Evolutionary conservation across 92 coral and sea anemone species (phyloP), one percentile per base, ranked within the genome.

Genomic region (Meandrina meandrites): DNA sequence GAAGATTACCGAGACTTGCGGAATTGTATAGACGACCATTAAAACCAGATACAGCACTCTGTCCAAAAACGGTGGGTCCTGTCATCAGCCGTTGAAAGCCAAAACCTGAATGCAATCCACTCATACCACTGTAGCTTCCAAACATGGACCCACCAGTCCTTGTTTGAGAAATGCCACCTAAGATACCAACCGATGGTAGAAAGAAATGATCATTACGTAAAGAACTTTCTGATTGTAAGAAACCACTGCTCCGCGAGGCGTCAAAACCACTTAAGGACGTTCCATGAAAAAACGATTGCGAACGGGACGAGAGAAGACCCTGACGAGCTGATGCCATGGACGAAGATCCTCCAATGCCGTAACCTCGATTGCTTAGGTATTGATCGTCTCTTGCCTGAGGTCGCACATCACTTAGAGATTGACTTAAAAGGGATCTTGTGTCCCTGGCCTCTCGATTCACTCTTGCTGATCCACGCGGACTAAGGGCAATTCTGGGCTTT

Each of bases 111-210:
- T 74, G 54, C 31, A 56, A 76, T 74, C 80, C 73, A 54, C 74
- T 40, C 27, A n/a, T 13, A 37, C 66, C 32, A 48, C 77, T 50
- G 28, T 67, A 67, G 42, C 51, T 21, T 47, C 80, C 80, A 37
- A 75, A 56, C 3, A 56, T 56, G 27, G 79, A 36, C 4, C 80
- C 87, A 15, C 36, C 45, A 35, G n/a, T 37, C 17, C 73, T 84
- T 84, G 80, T 47, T 57, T 84, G 80, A 28, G 80, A 73, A 40
- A 84, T 48, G 54, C 87, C 87, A 14, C 80, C 87, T 22, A 73
- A 56, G 40, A 84, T 84, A 16, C 87, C 87, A 84, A 74, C 80
- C 5, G 87, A 84, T 40, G 87, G 87, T 31, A 84, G 51, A 54
- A 84, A 84, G 58, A 51, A n/a, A 32, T 75, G 80, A 31, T 74